phyloP scores from a whole-genome alignment of 1,140 invertebrate genomes.

The Zaprionus gabonicus region DNA sequence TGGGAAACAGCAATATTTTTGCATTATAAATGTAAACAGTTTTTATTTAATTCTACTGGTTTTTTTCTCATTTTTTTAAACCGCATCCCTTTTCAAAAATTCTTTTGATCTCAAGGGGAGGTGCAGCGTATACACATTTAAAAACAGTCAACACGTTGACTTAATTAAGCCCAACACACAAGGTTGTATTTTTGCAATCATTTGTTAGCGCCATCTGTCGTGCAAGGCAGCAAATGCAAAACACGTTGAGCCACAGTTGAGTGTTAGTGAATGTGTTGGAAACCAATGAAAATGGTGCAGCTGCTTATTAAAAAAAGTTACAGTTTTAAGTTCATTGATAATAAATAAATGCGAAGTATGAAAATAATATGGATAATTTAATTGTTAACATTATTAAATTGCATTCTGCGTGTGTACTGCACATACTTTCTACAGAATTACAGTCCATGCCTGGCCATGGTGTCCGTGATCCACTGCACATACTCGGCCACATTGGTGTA shows the following conservation, averaged over 20 bases:
- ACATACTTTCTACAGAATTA: slow-evolving; percentile 12
- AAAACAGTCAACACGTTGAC: no score
- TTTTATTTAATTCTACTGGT: no score
- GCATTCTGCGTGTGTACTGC: not conserved
- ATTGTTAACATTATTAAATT: not conserved
- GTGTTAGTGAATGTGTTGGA: not conserved
- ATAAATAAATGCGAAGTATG: not conserved
- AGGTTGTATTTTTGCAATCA: not conserved
- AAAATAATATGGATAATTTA: not conserved
- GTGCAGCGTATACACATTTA: no score
- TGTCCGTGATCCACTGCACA: slow-evolving; percentile 85
- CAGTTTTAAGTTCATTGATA: no score
- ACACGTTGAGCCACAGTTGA: not conserved
- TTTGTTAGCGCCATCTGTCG: not conserved
- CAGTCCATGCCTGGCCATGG: slow-evolving; percentile 67
- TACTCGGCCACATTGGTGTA: slow-evolving; percentile 84
- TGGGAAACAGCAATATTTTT: no score
- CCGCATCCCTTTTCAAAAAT: no score
- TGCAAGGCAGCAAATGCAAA: not conserved
- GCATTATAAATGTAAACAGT: no score
- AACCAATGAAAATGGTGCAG: not conserved
- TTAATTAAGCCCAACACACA: not conserved
- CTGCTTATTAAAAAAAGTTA: no score
- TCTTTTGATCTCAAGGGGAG: no score
- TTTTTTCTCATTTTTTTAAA: no score